A percentile compares a stretch with the other conserved stretches of the same genome.
phyloP scores from a whole-genome alignment of 2,888 invertebrate genomes.

The Odontothrips loti region DNA sequence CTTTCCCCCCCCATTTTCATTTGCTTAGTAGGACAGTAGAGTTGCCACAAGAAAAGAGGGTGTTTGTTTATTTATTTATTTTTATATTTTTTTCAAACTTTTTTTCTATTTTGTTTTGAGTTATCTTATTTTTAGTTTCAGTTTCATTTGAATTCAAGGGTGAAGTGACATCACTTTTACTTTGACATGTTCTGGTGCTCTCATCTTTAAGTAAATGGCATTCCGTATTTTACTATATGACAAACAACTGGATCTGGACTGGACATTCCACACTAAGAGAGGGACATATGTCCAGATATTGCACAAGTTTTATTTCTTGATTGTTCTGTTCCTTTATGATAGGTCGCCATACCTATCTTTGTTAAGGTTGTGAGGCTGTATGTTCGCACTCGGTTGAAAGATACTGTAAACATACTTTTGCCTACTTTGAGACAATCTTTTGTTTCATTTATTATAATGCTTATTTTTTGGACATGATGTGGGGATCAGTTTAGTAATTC shows the following conservation, averaged over 20 bases:
- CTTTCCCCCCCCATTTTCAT: not conserved
- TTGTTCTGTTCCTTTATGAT: not conserved
- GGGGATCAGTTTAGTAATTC: not conserved
- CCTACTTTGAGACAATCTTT: not conserved
- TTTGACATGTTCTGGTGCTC: constrained; percentile 14
- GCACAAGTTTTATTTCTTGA: constrained; percentile 3
- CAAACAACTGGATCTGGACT: constrained; percentile 7
- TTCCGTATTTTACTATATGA: not conserved
- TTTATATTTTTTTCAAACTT: not conserved
- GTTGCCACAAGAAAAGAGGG: not conserved
- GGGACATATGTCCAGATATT: not conserved
- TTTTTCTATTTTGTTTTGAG: not conserved
- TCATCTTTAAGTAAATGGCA: not conserved
- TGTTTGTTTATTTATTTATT: not conserved
- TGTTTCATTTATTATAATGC: not conserved
- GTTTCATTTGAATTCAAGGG: constrained; percentile 7
- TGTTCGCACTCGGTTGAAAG: not conserved
- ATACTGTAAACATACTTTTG: not conserved
- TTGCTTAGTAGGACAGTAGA: constrained; percentile 15
- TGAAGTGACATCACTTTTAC: constrained; percentile 14
- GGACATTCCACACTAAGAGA: constrained; percentile 13
- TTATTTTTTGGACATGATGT: not conserved
- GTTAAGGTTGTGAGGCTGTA: not conserved
- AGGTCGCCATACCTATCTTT: not conserved
- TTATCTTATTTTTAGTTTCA: not conserved